phyloP scores from a whole-genome alignment of 2,888 invertebrate genomes.

The Drosophila kanekoi region DNA sequence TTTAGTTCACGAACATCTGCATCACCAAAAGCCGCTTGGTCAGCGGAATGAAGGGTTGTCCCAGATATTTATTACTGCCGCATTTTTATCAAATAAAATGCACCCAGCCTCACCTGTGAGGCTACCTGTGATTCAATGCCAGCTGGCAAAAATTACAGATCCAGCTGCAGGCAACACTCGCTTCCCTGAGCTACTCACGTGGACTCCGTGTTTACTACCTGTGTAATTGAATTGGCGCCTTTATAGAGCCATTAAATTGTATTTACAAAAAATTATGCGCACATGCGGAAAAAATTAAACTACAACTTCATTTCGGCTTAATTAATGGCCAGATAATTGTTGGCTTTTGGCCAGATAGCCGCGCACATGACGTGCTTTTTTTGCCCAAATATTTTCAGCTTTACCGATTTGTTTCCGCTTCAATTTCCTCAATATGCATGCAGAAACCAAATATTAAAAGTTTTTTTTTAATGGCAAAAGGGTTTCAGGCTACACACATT shows the following conservation, averaged over 20 bases:
- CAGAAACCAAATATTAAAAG: background rate
- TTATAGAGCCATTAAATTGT: conserved; percentile 35
- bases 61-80: conserved; percentile 10
- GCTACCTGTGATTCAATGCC: conserved; percentile 49
- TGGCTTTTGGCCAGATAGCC: background rate
- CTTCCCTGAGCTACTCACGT: background rate
- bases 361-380: conserved; percentile 9
- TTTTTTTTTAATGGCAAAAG: background rate
- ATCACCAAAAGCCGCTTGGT: conserved; percentile 30
- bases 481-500: too few relatives aligned
- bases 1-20: conserved; percentile 47
- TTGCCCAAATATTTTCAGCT: background rate
- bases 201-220: background rate
- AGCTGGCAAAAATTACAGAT: conserved; percentile 34
- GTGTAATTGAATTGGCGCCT: conserved; percentile 4
- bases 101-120: conserved; percentile 37
- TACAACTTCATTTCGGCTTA: conserved; percentile 18
- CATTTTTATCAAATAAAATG: conserved; percentile 42
- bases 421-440: too few relatives aligned
- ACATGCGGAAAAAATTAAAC: conserved; percentile 11
- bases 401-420: background rate
- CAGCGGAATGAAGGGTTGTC: conserved; percentile 39
- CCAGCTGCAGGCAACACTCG: too few relatives aligned
- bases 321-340: conserved; percentile 37
- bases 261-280: conserved; percentile 15